These are phyloP conservation scores for Leptosomus discolor DNA, from an alignment of 2,113 vertebrate genomes.

Conservation along the genomic window DNA sequence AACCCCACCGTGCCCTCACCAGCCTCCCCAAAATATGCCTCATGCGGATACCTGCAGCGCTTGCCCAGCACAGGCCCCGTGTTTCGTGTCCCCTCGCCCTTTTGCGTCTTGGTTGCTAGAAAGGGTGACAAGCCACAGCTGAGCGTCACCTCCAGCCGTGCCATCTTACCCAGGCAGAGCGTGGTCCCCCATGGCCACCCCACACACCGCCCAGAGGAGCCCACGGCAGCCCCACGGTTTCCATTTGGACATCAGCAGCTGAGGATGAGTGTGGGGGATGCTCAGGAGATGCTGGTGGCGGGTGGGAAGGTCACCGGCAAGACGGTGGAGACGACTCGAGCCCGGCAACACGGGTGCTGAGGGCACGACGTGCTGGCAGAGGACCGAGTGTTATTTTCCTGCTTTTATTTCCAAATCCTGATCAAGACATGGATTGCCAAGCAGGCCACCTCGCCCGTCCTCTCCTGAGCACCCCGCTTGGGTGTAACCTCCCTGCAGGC, in stretches of 20 bases:
- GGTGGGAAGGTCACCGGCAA: not conserved
- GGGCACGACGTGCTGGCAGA: rapidly evolving
- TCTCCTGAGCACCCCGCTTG: not conserved
- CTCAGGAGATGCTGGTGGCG: not conserved
- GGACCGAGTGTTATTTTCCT: not conserved
- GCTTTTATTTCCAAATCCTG: not conserved
- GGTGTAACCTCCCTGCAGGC: not conserved
- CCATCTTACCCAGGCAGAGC: rapidly evolving
- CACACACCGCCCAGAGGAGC: rapidly evolving
- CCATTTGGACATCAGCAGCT: rapidly evolving
- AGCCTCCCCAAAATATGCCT: not conserved
- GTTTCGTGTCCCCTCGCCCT: not conserved
- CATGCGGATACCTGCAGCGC: not conserved
- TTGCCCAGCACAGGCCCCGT: not conserved
- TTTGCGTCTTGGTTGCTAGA: rapidly evolving
- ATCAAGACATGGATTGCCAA: rapidly evolving
- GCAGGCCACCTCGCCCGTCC: not conserved
- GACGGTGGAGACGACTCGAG: rapidly evolving
- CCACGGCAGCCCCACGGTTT: not conserved
- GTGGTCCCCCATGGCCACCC: not conserved
- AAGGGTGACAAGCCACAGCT: not conserved
- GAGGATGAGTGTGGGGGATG: rapidly evolving
- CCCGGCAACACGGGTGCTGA: rapidly evolving
- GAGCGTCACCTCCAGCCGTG: not conserved
- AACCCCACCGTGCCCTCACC: rapidly evolving